Base-by-base conservation (phyloP, 1,140 invertebrate species). In the Bombus pyrosoma region DNA sequence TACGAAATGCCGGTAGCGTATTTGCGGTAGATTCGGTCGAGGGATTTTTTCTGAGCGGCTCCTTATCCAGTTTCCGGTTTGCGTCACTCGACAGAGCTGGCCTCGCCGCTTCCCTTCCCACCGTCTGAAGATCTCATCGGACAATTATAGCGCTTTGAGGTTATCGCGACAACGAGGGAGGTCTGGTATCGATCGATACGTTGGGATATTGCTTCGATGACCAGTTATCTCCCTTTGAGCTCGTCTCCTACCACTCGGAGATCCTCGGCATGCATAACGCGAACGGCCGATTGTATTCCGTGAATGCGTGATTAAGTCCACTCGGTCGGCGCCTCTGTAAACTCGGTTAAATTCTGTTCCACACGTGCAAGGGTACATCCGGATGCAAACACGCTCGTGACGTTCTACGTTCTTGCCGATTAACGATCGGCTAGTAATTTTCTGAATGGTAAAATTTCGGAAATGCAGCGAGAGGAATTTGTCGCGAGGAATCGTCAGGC, bases 171-270 rank as follows among this genome's bases (percentile, higher is more conserved):
- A 84, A 87, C 84, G 78, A 86, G 85, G 77, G 77, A 88, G 84
- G 82, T 87, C 86, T 81, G 62, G 78, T 83, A 87, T 88, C 85
- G 86, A 87, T 91, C 86, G 86, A 91, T 91, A 87, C 79, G 85
- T 90, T 86, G 91, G 87, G 89, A 91, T 92, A 92, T 91, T 82
- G 83, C 81, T 73, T 87, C 84, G 87, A 92, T 89, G 89, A 92
- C 85, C 87, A 79, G 90, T 90, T 91, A 91, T 89, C 87, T 90
- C 91, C 78, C 86, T 90, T 90, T 90, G 78, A 90, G 75, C 78
- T 59, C 68, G 39, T 81, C 75, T 86, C 86, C 82, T 90, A 89
- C 83, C 59, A 53, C 68, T 34, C 57, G 64, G 76, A 81, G 84
- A 83, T 83, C 66, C 88, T 89, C 80, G 76, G 83, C 84, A 88